Conservation (phyloP, 1,140 invertebrate species). For the Magallana angulata region DNA sequence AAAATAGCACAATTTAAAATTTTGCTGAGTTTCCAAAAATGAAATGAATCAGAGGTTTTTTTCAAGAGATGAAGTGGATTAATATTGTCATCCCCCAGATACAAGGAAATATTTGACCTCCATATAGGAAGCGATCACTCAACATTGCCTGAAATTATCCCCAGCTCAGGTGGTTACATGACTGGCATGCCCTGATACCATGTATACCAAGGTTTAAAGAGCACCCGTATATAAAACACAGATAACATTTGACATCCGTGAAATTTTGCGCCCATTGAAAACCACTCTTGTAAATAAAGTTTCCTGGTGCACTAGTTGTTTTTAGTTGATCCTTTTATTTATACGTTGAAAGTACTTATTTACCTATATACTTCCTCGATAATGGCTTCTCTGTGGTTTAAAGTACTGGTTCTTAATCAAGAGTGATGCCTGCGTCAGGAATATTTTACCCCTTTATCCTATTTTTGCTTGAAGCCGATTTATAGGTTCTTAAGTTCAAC, state of each 20-base stretch:
- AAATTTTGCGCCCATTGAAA: neutral
- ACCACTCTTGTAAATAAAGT: neutral
- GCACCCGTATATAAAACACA: neutral
- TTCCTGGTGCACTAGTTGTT: neutral
- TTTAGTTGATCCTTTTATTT: neutral
- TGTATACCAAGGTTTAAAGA: neutral
- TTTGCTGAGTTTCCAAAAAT: conserved; percentile 3
- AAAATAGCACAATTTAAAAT: neutral
- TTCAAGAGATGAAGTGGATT: conserved; percentile 10
- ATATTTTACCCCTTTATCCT: neutral
- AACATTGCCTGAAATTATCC: neutral
- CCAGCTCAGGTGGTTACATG: neutral
- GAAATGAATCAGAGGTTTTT: neutral
- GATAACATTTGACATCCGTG: neutral
- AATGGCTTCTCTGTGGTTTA: conserved; percentile 8
- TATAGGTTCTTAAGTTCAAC: conserved; percentile 8
- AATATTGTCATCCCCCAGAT: conserved; percentile 19
- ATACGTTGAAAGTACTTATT: conserved; percentile 13
- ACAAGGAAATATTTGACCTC: conserved; percentile 10
- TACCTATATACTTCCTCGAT: conserved; percentile 3
- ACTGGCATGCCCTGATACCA: conserved; percentile 10
- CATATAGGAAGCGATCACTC: neutral
- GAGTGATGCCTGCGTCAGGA: neutral
- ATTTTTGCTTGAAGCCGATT: neutral
- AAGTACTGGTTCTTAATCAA: neutral